phyloP scores from a whole-genome alignment of 2,888 invertebrate species.

The Prosapia bicincta region DNA sequence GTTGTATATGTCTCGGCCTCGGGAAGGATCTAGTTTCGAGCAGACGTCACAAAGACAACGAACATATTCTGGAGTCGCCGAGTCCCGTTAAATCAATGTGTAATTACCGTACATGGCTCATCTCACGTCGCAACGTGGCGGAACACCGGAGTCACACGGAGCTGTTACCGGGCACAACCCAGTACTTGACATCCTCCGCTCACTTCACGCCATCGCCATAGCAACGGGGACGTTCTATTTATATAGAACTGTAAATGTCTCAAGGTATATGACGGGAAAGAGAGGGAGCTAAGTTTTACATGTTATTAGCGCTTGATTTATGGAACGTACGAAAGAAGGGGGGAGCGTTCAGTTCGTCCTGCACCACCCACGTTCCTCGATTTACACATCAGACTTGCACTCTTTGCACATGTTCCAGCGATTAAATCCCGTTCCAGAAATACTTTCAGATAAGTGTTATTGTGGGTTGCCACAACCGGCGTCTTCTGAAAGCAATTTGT shows the following conservation, averaged over 20 bases:
- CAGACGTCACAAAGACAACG: no score
- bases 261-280: background rate
- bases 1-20: no score
- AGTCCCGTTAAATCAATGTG: no score
- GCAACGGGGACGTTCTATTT: background rate
- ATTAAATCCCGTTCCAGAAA: background rate
- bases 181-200: background rate
- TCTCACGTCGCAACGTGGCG: no score
- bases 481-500: background rate
- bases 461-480: background rate
- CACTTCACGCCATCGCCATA: background rate
- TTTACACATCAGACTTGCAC: background rate
- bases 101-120: no score
- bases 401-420: background rate
- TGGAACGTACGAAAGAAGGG: background rate
- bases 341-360: background rate
- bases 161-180: no score
- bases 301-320: background rate
- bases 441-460: background rate
- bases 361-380: background rate
- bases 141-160: no score
- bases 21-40: no score
- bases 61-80: no score
- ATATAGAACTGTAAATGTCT: background rate
- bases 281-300: background rate